Conservation (phyloP, 2,797 vertebrate genomes). For the Tinamus major region DNA sequence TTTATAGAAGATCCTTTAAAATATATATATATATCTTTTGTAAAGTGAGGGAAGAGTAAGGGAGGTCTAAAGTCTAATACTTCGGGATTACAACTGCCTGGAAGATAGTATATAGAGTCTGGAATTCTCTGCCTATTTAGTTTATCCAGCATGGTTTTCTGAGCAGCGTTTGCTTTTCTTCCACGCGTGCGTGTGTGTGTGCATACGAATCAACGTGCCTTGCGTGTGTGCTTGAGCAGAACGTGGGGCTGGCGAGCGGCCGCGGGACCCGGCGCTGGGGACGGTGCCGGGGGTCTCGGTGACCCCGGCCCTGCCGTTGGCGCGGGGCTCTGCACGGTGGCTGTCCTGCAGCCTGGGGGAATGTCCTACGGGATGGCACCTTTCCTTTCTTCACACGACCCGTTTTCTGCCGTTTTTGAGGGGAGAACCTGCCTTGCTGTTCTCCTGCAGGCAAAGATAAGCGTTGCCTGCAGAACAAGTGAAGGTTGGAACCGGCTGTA, state of each 20-base stretch:
- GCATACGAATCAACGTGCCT: conserved; percentile 76
- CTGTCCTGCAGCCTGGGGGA: conserved; percentile 50
- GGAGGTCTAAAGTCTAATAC: neutral
- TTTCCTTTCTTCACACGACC: conserved; percentile 46
- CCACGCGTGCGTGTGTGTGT: neutral
- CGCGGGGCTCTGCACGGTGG: conserved; percentile 13
- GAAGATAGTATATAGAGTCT: conserved; percentile 46
- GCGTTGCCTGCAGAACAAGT: conserved; percentile 45
- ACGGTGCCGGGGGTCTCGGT: neutral
- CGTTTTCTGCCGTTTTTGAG: neutral
- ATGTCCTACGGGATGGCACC: conserved; percentile 40
- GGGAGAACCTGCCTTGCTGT: conserved; percentile 56
- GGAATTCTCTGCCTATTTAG: conserved; percentile 66
- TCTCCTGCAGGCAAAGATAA: neutral
- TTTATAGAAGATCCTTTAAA: conserved; percentile 6
- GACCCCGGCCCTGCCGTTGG: conserved; percentile 43
- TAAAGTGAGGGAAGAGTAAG: conserved; percentile 2
- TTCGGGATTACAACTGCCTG: neutral
- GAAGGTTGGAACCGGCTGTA: conserved; percentile 18
- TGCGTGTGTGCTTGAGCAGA: conserved; percentile 64
- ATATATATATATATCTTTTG: neutral
- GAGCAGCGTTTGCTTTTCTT: conserved; percentile 64
- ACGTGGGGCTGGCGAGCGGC: conserved; percentile 17
- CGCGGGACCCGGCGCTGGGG: neutral
- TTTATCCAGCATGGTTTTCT: neutral